A percentile compares a stretch with the other conserved stretches of the same genome.
Evolutionary conservation across 2,888 invertebrate species (phyloP).

Genomic region (Zaprionus obscuricornis): DNA sequence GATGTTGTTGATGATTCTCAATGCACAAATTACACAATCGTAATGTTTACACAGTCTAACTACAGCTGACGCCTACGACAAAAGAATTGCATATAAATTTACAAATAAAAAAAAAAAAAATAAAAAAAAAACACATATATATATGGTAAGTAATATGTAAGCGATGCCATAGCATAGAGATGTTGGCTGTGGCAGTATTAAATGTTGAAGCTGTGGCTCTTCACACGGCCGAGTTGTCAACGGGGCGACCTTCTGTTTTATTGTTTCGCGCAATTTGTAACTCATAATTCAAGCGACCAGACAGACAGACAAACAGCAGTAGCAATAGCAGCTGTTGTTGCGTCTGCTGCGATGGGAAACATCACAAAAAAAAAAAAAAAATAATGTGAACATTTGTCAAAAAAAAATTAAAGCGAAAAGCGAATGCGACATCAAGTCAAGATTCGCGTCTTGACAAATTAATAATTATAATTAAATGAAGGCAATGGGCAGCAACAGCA

Average conservation of each 20-base stretch:
- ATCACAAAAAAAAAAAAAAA: no score
- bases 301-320: constrained; percentile 3
- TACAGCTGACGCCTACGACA: constrained; percentile 32
- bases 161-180: constrained; percentile 20
- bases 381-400: constrained; percentile 67
- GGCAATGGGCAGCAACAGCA: constrained; percentile 25
- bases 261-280: constrained; percentile 69
- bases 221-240: constrained; percentile 61
- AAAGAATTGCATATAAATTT: constrained; percentile 30
- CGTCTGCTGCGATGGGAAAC: constrained; percentile 30
- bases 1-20: constrained; percentile 6
- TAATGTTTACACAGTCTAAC: constrained; percentile 20
- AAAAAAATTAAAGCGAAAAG: constrained; percentile 20
- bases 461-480: constrained; percentile 33
- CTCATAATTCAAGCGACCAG: constrained; percentile 59
- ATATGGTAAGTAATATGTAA: no score
- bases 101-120: background rate
- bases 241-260: constrained; percentile 58
- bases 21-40: constrained; percentile 40
- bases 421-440: no score
- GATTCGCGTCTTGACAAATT: no score
- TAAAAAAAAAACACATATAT: constrained; percentile 9
- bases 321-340: constrained; percentile 38
- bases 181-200: no score
- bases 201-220: constrained; percentile 27